Base-by-base conservation (phyloP, 1,140 invertebrate species). In the Drosophila miranda region DNA sequence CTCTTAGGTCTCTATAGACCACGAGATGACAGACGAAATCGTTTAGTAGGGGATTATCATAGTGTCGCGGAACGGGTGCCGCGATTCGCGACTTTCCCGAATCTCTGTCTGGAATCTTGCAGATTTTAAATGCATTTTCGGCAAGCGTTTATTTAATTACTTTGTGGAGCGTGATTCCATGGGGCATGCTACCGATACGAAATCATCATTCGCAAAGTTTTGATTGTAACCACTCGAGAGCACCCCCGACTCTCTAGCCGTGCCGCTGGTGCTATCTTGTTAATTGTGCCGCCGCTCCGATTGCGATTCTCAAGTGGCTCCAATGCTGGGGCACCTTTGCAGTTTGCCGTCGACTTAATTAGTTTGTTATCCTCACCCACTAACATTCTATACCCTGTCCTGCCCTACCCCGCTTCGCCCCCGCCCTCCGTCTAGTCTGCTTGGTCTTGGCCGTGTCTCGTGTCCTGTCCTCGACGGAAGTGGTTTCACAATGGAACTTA, bases 401-500 rank as follows among this genome's bases (percentile, higher is more conserved):
- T 6, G 4, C 16, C 30, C 9, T 11, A 55, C 3, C 3, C 21
- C 21, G 21, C 21, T 21, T 3, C 23, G 23, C 23, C 5, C 4
- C 23, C 3, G 3, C 5, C 23, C 11, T 38, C 34, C 34, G 34
- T 38, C 9, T 11, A 38, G 14, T 14, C 16, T 16, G 16, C 16
- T 16, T 16, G 16, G 16, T 16, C 16, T 16, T 16, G 16, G 16
- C 28, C 16, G 16, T 11, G 14, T 34, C 45, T 16, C 4, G 11
- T 53, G 16, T 28, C 16, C 13, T 16, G 9, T 11, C 58, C 57
- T 46, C 69, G 67, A 57, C 73, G 81, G 81, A 81, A 82, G 81
- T 81, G 82, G 81, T 86, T 87, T 71, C 69, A 87, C 78, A 86
- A 86, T 87, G 78, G 69, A 86, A 87, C 82, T 86, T 86, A 86